Base-by-base conservation (phyloP, 2,113 vertebrate genomes). In the Jacana jacana region DNA sequence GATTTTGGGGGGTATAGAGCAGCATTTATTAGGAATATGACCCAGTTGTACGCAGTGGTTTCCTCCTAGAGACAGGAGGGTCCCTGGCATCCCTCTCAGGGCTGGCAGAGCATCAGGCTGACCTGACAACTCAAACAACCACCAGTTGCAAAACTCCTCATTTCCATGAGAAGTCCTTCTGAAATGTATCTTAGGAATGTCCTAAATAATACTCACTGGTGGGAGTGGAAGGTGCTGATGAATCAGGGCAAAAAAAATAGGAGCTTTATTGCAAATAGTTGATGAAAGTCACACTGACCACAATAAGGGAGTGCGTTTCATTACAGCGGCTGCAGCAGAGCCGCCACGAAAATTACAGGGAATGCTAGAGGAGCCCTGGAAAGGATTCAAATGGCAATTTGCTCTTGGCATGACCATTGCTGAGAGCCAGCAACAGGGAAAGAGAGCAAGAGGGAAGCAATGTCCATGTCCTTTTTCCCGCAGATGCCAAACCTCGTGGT, bases 251-350 rank as follows among this genome's bases (percentile, higher is more conserved):
- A 5, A 66, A 28, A 20, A 46, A 71, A 7, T 66, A 1, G 10
- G 10, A 79, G 27, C 60, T 68, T 83, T 78, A 78, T 57, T 92
- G 61, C 82, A 76, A 84, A 49, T n/a, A 69, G 52, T 54, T 88
- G 95, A 88, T 93, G 88, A 92, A 95, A 77, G 90, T 76, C 70
- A 61, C 57, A 39, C 68, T 90, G 96, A 84, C 88, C 95, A 88
- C 92, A 93, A 52, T 71, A 92, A 93, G 92, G 82, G 80, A 90
- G 33, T 22, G 39, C 1, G 0, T 48, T 55, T 75, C 87, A 79
- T 70, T n/a, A 11, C 54, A 17, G 58, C 0, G 1, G 42, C 80
- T 75, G 61, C 1, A 1, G 84, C 78, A 57, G 42, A 65, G 71
- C 58, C 75, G 54, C 71, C 0, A 0, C 1, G 18, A 68, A 77